Evolutionary conservation across 2,797 vertebrate genomes (phyloP).

Genomic region (Sorex maritimensis): DNA sequence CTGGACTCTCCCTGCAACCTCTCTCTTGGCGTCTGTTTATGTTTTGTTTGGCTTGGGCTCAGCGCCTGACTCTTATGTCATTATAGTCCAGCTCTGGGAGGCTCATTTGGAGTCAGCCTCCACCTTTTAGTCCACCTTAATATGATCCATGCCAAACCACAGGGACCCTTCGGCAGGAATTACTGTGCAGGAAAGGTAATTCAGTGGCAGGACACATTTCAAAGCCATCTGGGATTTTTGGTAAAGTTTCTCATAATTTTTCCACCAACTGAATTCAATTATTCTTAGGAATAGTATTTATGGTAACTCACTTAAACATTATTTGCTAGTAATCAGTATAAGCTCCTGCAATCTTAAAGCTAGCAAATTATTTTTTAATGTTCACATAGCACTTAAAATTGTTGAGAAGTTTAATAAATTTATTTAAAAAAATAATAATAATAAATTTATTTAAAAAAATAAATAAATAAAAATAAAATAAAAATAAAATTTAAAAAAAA

Average conservation of each 20-base stretch:
- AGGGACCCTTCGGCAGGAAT: conserved; percentile 42
- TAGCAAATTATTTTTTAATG: background rate
- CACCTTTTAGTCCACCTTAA: conserved; percentile 6
- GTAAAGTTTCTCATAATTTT: conserved; percentile 11
- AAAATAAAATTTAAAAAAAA: too few species aligned
- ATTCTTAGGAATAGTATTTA: background rate
- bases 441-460: too few species aligned
- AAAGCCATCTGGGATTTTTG: conserved; percentile 57
- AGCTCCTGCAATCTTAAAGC: background rate
- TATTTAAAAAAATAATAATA: too few species aligned
- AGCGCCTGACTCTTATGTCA: background rate
- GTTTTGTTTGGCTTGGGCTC: conserved; percentile 54
- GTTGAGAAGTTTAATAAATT: background rate
- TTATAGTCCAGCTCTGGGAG: background rate
- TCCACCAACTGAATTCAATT: background rate
- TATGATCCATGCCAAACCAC: conserved; percentile 65
- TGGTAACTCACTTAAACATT: background rate
- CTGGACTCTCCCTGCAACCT: background rate
- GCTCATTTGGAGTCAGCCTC: background rate
- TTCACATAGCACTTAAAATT: background rate
- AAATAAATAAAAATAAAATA: too few species aligned
- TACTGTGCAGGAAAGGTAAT: conserved; percentile 50
- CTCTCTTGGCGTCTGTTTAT: background rate
- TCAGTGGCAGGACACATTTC: conserved; percentile 27
- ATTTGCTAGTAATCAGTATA: conserved; percentile 24